Base-by-base conservation (phyloP, 2,113 vertebrate genomes). In the Paedocypris sp. region DNA sequence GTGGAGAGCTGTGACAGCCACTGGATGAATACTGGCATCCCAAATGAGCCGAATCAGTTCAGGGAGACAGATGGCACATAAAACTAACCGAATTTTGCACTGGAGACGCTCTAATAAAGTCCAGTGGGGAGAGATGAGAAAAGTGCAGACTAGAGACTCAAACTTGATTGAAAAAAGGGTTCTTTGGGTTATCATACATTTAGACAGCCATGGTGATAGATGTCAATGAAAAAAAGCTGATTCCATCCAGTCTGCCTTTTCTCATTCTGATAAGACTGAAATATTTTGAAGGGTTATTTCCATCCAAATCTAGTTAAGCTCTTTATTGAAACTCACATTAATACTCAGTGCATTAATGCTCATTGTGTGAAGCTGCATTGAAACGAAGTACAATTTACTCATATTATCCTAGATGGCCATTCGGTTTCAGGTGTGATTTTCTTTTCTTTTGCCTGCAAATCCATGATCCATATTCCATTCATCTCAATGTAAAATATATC, bases 41-140 rank as follows among this genome's bases (percentile, higher is more conserved):
- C 59, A 52, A 59, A 69, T 65, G 54, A 68, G 50, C 29, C 50
- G 10, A 36, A 54, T 50, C 51, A 43, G 32, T 26, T 58, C 19
- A 35, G 48, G 32, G 36, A 50, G 54, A 59, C 47, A 60, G 35
- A 33, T 28, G 22, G 59, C 31, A 36, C 52, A 61, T 65, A 51
- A 43, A 65, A 57, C 46, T 53, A 48, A 67, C 32, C 45, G 36
- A 43, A 43, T 36, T 15, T 4, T 56, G 32, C 32, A 45, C 38
- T 19, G 25, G 23, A 56, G 15, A 56, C 23, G 36, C 36, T 56
- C 26, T 49, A 50, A 38, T 33, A 25, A 12, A 26, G 13, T 29
- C 18, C 31, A 29, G 10, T 45, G n/a, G 20, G 32, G 1, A 16
- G 20, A 35, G 11, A 39, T n/a, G 7, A 32, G 8, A 16, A 13